phyloP scores from a whole-genome alignment of 2,113 vertebrate genomes.

The Nycticryphes semicollaris region DNA sequence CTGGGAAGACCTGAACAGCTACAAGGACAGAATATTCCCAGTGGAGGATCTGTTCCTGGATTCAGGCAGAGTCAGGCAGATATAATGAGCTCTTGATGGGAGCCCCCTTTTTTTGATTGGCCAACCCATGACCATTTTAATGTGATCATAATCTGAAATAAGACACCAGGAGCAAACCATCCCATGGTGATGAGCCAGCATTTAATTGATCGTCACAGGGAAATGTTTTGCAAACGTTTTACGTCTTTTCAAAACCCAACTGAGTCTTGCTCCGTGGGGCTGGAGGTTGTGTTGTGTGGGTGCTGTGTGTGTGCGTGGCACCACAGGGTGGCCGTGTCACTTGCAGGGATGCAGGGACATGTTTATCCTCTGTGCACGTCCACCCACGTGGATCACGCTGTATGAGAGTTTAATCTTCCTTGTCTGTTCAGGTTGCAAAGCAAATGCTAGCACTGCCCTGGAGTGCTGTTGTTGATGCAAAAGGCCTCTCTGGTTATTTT shows the following conservation, averaged over 20 bases:
- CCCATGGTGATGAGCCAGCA: neutral
- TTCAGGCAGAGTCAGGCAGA: neutral
- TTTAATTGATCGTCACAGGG: neutral
- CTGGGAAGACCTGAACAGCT: constrained; percentile 1
- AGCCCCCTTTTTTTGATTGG: neutral
- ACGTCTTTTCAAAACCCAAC: neutral
- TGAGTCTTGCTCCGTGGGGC: neutral
- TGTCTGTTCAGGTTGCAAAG: neutral
- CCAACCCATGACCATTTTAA: neutral
- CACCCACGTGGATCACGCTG: neutral
- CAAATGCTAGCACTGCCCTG: neutral
- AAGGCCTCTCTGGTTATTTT: neutral
- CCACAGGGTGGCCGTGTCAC: neutral
- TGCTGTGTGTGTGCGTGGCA: neutral
- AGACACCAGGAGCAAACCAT: neutral
- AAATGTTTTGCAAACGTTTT: neutral
- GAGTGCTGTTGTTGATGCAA: neutral
- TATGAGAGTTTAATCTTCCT: neutral
- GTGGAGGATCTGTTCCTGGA: neutral
- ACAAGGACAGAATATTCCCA: constrained; percentile 41
- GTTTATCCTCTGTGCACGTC: neutral
- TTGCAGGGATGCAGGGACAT: neutral
- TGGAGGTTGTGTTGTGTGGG: neutral
- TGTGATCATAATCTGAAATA: constrained; percentile 14
- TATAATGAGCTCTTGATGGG: neutral